Base-by-base conservation (phyloP, 23 tunicate genomes). In the Halocynthia roretzi region DNA sequence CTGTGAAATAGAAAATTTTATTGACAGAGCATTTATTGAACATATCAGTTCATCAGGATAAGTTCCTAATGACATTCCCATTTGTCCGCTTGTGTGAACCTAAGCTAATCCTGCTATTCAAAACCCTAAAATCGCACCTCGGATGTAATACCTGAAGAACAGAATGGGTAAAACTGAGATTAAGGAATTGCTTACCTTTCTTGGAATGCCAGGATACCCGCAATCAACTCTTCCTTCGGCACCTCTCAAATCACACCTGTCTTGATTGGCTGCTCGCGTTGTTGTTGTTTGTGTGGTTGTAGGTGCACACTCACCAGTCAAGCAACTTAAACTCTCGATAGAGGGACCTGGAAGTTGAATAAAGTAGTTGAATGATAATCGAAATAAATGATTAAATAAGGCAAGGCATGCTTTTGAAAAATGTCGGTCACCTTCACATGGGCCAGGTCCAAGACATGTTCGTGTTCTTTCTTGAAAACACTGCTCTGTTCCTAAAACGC, bases 121-220 rank as follows among this genome's bases (percentile, higher is more conserved):
- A 31, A 31, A 31, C 44, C 44, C 44, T 31, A 31, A 31, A 31
- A 31, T 31, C 44, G 4, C 2, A 31, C 44, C 44, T 31, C 4
- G 44, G 4, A 31, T 31, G 44, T 31, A 31, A 31, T 31, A 31
- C 44, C 44, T 31, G 44, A 4, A 31, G 44, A 31, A 31, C 44
- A 31, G 44, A 31, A n/a, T 58, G 63, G 63, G 2, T n/a, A 14
- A 58, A 14, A 58, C 15, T 14, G n/a, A 58, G 4, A 4, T 58
- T 58, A 56, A 56, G 63, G 63, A 58, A 4, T 1, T 1, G 17
- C 70, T 20, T 10, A 65, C 70, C 70, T 65, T 48, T 65, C 70
- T 65, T 11, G 70, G 9, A 10, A 65, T 65, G 22, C 70, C 70
- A 65, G 70, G 49, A 65, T 65, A 65, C 31, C 70, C 70, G 31